Conservation (phyloP, 2,797 vertebrate species). For the Malurus splendens region DNA sequence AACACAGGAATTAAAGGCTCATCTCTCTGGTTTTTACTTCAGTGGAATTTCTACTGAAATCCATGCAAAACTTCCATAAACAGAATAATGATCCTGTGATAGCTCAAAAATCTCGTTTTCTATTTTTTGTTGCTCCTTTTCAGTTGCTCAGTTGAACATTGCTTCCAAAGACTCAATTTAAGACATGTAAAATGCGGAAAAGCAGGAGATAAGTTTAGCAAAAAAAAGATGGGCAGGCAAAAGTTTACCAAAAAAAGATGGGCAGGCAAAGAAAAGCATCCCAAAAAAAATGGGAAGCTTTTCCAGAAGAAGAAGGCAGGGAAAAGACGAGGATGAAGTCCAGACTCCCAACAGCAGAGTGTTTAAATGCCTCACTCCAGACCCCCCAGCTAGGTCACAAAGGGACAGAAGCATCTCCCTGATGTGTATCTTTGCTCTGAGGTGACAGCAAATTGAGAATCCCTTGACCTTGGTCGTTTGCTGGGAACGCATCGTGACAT, state of each 20-base stretch:
- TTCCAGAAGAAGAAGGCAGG: background rate
- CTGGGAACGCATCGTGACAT: background rate
- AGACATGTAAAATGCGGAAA: background rate
- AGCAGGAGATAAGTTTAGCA: background rate
- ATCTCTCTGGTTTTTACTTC: background rate
- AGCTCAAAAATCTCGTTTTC: background rate
- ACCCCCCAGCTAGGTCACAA: background rate
- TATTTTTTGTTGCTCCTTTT: background rate
- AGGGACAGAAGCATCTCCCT: background rate
- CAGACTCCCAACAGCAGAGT: background rate
- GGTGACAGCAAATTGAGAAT: conserved; percentile 33
- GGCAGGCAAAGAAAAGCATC: background rate
- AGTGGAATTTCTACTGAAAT: background rate
- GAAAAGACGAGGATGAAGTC: background rate
- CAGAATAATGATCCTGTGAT: background rate
- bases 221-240: background rate
- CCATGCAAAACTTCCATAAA: background rate
- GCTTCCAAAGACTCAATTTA: background rate
- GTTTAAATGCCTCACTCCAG: background rate
- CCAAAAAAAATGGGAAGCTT: background rate
- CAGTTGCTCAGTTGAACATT: background rate
- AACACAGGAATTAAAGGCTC: background rate
- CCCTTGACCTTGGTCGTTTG: background rate
- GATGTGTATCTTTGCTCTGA: background rate
- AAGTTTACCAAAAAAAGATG: background rate